phyloP scores from a whole-genome alignment of 2,113 vertebrate genomes.

The Lampris incognitus region DNA sequence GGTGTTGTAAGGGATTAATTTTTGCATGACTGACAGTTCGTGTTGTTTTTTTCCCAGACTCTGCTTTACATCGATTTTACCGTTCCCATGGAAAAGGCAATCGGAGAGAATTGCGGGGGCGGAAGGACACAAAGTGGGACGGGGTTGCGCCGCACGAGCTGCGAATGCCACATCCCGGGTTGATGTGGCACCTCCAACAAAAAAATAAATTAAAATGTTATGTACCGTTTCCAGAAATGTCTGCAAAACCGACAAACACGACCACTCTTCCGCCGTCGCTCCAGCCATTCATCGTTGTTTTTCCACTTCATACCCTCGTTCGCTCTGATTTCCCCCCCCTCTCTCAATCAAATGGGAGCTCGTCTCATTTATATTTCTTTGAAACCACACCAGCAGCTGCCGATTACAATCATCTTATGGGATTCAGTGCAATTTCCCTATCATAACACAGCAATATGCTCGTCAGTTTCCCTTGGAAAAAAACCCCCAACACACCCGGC shows the following conservation, averaged over 20 bases:
- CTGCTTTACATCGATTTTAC: constrained; percentile 49
- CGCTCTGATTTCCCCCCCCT: not conserved
- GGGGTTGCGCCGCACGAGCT: not conserved
- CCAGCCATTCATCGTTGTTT: constrained; percentile 62
- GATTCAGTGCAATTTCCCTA: constrained; percentile 6
- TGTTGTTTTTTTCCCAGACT: constrained; percentile 2
- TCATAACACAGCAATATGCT: constrained; percentile 5
- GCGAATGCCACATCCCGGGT: constrained; percentile 25
- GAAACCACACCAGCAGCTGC: not conserved
- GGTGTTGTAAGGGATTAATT: constrained; percentile 25
- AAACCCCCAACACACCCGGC: not conserved
- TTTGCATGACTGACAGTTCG: constrained; percentile 27
- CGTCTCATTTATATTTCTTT: not conserved
- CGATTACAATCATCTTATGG: constrained; percentile 10
- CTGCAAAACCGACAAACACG: constrained; percentile 52
- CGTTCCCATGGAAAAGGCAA: constrained; percentile 32
- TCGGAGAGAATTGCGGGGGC: constrained; percentile 17
- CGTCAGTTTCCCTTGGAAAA: constrained; percentile 17
- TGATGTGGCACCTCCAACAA: not conserved
- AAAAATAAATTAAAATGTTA: constrained; percentile 32
- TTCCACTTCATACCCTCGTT: constrained; percentile 33
- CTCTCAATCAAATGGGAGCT: constrained; percentile 34
- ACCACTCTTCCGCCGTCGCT: constrained; percentile 26
- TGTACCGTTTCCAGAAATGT: constrained; percentile 45
- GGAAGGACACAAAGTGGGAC: not conserved